A percentile compares a stretch with the other conserved stretches of the same genome.
These are phyloP conservation scores for Bufo gargarizans DNA, from an alignment of 2,113 vertebrate species.

Conservation along the genomic window DNA sequence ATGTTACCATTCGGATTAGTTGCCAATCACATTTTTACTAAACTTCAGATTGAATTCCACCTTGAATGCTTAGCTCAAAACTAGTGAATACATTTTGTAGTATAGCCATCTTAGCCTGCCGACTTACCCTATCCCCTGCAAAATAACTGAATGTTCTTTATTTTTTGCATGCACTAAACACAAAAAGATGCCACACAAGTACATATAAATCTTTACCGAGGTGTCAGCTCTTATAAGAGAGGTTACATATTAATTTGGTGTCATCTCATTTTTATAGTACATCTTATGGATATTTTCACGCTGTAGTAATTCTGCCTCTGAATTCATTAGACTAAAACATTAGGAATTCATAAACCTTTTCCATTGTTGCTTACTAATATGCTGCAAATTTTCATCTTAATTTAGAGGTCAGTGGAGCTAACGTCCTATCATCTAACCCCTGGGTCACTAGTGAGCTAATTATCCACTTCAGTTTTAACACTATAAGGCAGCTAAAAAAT, in stretches of 20 bases:
- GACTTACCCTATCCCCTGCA: constrained; percentile 4
- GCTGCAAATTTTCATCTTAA: constrained; percentile 1
- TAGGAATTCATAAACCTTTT: constrained; percentile 15
- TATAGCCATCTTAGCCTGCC: constrained; percentile 11
- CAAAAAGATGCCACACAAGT: not conserved
- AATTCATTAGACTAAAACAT: constrained; percentile 5
- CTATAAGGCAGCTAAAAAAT: constrained; percentile 8
- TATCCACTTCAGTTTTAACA: constrained; percentile 9
- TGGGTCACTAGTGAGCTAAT: constrained; percentile 12
- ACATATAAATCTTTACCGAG: not conserved
- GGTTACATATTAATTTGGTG: constrained; percentile 31
- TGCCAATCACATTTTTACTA: too few relatives aligned
- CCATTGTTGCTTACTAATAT: constrained; percentile 26
- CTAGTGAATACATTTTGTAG: constrained; percentile 24
- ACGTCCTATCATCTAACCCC: constrained; percentile 7
- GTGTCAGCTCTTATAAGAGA: not conserved
- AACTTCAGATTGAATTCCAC: too few relatives aligned
- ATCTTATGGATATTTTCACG: not conserved
- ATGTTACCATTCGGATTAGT: too few relatives aligned
- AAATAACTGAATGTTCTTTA: constrained; percentile 22
- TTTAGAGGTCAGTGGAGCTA: not conserved
- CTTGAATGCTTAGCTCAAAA: not conserved
- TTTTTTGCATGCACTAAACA: not conserved
- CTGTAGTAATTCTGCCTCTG: not conserved
- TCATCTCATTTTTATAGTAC: too few relatives aligned